A percentile compares a stretch with the other conserved stretches of the same genome.
These are phyloP conservation scores for Cephus pygmeus DNA, from an alignment of 2,888 invertebrate genomes.

Conservation along the genomic window DNA sequence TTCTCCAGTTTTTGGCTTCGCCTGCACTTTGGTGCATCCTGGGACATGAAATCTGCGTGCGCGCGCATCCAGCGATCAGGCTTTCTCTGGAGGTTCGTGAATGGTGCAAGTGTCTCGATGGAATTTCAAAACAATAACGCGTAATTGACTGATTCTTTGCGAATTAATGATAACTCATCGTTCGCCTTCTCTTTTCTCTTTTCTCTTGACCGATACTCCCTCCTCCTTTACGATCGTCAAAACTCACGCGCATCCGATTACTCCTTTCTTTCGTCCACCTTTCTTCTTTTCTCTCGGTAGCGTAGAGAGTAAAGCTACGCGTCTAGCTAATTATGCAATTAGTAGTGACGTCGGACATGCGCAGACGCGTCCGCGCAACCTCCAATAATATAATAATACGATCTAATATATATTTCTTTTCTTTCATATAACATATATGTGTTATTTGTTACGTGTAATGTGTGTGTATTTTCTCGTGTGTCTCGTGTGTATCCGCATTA, in stretches of 20 bases:
- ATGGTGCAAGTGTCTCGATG: not conserved
- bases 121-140: not conserved
- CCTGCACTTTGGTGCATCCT: too few species aligned
- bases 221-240: not conserved
- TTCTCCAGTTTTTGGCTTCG: too few species aligned
- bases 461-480: not conserved
- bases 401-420: not conserved
- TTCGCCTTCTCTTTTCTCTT: conserved; percentile 6
- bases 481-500: not conserved
- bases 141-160: not conserved
- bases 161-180: not conserved
- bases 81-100: not conserved
- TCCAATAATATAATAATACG: not conserved
- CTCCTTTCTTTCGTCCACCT: not conserved
- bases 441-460: not conserved
- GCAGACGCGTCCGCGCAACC: not conserved
- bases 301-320: not conserved
- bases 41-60: too few species aligned
- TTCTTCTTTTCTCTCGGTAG: not conserved
- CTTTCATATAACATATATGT: not conserved
- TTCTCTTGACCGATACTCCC: conserved; percentile 10
- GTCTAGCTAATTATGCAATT: not conserved
- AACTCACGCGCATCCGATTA: not conserved
- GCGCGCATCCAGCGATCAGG: too few species aligned
- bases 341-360: not conserved